A percentile compares a stretch with the other conserved stretches of the same genome.
Conservation (phyloP, 1,140 invertebrate species). For the Tribolium madens region DNA sequence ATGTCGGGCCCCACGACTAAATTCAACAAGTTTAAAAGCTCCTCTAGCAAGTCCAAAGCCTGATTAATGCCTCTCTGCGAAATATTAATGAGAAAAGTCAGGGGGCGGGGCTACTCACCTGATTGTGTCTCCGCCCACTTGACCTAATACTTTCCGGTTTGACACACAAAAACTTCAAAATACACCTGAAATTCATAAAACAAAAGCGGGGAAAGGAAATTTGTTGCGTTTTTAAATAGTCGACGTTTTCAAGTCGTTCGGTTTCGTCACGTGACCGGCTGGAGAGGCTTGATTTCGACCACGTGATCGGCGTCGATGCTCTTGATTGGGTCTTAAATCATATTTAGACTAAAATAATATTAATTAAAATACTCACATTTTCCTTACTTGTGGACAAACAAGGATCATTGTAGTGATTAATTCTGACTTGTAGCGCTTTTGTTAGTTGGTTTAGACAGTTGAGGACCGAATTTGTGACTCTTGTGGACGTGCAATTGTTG, state of each 20-base stretch:
- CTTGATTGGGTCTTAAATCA: background rate
- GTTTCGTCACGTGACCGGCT: conserved; percentile 31
- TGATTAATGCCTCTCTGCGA: conserved; percentile 61
- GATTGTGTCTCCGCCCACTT: conserved; percentile 49
- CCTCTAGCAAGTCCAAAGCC: conserved; percentile 57
- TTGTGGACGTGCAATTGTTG: conserved; percentile 53
- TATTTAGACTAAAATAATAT: no score
- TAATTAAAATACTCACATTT: conserved; percentile 51
- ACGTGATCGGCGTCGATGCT: background rate
- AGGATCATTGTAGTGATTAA: conserved; percentile 69
- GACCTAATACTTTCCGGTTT: conserved; percentile 52
- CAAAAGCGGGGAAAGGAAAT: conserved; percentile 68
- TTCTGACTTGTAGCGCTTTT: conserved; percentile 65
- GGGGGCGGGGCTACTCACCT: conserved; percentile 37
- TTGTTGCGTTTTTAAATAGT: conserved; percentile 66
- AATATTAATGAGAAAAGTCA: conserved; percentile 14
- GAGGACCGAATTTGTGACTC: conserved; percentile 62
- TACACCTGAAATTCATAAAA: conserved; percentile 65
- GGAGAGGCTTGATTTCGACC: background rate
- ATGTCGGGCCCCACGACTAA: conserved; percentile 52
- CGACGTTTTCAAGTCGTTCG: conserved; percentile 62
- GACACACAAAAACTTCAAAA: conserved; percentile 63
- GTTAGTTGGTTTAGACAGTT: conserved; percentile 67
- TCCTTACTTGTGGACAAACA: conserved; percentile 67
- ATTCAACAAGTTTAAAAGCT: conserved; percentile 56